A percentile compares a stretch with the other conserved stretches of the same genome.
phyloP scores from a whole-genome alignment of 2,113 vertebrate species.

The Cryptotis parvus region DNA sequence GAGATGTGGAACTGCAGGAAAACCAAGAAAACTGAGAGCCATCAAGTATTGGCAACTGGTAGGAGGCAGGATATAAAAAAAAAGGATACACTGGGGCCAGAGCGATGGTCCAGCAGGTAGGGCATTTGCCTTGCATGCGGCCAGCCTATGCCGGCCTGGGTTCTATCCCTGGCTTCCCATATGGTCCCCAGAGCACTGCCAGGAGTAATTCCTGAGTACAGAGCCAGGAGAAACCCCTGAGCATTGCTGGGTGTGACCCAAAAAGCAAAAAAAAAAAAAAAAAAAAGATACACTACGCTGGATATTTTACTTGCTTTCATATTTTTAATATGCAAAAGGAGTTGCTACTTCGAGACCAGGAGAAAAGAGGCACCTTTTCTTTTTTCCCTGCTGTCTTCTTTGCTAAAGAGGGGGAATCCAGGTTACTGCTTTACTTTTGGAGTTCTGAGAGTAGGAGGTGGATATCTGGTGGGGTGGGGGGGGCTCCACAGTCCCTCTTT shows the following conservation, averaged over 20 bases:
- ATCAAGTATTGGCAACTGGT: not conserved
- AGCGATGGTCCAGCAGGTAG: too few species aligned
- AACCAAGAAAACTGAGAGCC: not conserved
- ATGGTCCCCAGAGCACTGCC: too few species aligned
- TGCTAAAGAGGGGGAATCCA: not conserved
- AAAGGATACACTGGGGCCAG: too few species aligned
- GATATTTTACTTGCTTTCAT: slow-evolving; percentile 16
- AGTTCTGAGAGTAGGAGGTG: not conserved
- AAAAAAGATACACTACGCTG: not conserved
- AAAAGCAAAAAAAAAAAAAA: too few species aligned
- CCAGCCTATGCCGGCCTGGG: too few species aligned
- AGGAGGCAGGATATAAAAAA: not conserved
- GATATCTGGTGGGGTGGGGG: not conserved
- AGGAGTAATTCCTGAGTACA: too few species aligned
- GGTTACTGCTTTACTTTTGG: not conserved
- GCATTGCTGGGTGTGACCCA: too few species aligned
- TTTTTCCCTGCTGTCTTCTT: slow-evolving; percentile 28
- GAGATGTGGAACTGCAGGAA: not conserved
- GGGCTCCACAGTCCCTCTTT: slow-evolving; percentile 21
- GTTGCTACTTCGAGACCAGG: not conserved
- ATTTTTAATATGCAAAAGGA: slow-evolving; percentile 37
- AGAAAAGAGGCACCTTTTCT: not conserved
- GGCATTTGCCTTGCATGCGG: too few species aligned
- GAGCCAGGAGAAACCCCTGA: too few species aligned
- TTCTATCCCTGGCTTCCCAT: too few species aligned